Base-by-base conservation (phyloP, 2,888 invertebrate genomes). In the Automeris io region DNA sequence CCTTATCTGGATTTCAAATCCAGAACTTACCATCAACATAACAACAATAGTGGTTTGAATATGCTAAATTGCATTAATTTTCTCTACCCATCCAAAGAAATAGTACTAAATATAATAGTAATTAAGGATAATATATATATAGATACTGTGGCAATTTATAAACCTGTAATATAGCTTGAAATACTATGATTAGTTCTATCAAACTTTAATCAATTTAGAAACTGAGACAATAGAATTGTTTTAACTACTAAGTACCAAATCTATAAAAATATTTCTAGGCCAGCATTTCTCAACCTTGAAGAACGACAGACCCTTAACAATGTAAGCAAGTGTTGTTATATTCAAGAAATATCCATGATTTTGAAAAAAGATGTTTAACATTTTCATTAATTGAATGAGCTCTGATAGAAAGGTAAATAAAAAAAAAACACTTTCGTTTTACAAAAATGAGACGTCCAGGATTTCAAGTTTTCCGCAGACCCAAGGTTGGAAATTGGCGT, bases 1-100 rank as follows among this genome's bases (percentile, higher is more conserved):
- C 70, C 18, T 47, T 35, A 38, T 38, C 51, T 7, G 61, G 71
- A 35, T 67, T 70, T 43, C 67, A 58, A 36, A 64, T 47, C 48
- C 71, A 72, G 44, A 69, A 74, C 48, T 64, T 73, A 58, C 65
- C 70, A 33, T 74, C 81, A 34, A 83, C 83, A 81, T 85, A 85
- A 72, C 80, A 36, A 40, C 33, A 33, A 24, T 24, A 19, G 24
- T 5, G 8, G 4, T 35, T 13, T 35, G 16, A 8, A 33, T 31
- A 35, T 29, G 40, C 29, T 18, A 13, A 9, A 13, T 21, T 9
- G 12, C 23, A 16, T 19, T 31, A 32, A 33, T 22, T 18, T 24
- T 35, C 38, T 44, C 45, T 45, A 54, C 46, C 40, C 58, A 66
- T 65, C 69, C 70, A 69, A 70, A 70, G 69, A 68, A 49, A 58